Conservation (phyloP, 2,113 vertebrate genomes). For the human region DNA sequence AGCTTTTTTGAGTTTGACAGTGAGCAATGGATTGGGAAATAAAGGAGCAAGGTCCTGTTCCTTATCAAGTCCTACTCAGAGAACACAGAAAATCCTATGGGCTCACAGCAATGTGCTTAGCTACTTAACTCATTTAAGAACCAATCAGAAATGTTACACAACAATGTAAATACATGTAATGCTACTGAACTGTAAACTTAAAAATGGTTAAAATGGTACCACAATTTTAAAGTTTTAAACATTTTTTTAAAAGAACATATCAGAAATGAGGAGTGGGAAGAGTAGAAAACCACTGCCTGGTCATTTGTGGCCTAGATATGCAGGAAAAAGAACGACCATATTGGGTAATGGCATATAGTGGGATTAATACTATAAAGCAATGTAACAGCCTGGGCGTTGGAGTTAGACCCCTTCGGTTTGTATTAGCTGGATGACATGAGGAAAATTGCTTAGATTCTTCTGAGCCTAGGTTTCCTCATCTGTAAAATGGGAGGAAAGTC, state of each 20-base stretch:
- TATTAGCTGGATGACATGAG: neutral
- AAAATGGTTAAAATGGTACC: neutral
- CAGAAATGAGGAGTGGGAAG: neutral
- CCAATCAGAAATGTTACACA: neutral
- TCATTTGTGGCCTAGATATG: neutral
- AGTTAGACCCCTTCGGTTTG: neutral
- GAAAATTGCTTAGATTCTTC: constrained; percentile 34
- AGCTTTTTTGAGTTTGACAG: neutral
- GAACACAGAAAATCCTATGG: constrained; percentile 12
- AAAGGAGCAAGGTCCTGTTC: neutral
- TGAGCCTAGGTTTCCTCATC: neutral
- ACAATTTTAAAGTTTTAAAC: neutral
- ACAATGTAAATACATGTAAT: neutral
- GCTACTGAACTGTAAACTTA: neutral
- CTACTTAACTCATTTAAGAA: constrained; percentile 16
- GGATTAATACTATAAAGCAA: neutral
- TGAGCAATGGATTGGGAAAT: neutral
- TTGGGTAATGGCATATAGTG: neutral
- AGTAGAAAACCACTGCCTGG: neutral
- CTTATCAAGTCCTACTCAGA: neutral
- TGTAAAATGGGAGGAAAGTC: neutral
- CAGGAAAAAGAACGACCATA: neutral
- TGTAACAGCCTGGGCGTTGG: neutral
- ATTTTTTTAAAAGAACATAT: neutral
- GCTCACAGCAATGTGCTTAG: neutral